Base-by-base conservation (phyloP, 30 jellyfish, hydroid and myxozoan species). In the Turritopsis rubra region DNA sequence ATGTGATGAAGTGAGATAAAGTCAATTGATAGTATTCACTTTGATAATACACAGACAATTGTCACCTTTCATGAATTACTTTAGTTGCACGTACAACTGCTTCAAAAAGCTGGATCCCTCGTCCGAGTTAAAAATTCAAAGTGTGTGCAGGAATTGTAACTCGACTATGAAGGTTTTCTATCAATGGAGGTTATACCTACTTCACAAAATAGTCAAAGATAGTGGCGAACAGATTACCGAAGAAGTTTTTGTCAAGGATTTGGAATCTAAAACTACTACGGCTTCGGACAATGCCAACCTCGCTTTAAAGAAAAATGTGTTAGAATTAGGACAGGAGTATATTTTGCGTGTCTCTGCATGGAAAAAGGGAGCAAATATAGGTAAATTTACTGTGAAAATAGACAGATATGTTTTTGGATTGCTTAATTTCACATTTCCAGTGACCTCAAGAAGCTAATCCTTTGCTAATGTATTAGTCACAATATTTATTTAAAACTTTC, bases 51-150 rank as follows among this genome's bases (percentile, higher is more conserved):
- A n/a, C n/a, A n/a, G n/a, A n/a, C n/a, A 41, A 13, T 41, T 5
- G 60, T 41, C 77, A 22, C 5, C 31, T 68, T 9, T 68, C 31
- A 3, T 68, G 31, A 22, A 23, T 68, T 3, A 27, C 77, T 41
- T 41, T 75, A 92, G 98, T 52, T 92, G 98, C 88, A 75, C 84
- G 78, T 87, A 83, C 91, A 92, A 92, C 75, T 92, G 98, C 81
- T 80, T 74, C 26, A 90, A 87, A 24, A 92, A 92, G 71, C 83
- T 82, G 71, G 88, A 79, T 54, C 89, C 98, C 24, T 89, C 92
- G 31, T 88, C 85, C 21, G 88, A 90, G 13, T 82, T 92, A 75
- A 85, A 80, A 8, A 77, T 92, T 18, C 91, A 85, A 79, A 92
- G 98, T 72, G 89, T 83, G 18, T 92, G 98, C 90, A 79, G 92